phyloP scores from a whole-genome alignment of 2,888 invertebrate genomes.

The Steinernema hermaphroditum region DNA sequence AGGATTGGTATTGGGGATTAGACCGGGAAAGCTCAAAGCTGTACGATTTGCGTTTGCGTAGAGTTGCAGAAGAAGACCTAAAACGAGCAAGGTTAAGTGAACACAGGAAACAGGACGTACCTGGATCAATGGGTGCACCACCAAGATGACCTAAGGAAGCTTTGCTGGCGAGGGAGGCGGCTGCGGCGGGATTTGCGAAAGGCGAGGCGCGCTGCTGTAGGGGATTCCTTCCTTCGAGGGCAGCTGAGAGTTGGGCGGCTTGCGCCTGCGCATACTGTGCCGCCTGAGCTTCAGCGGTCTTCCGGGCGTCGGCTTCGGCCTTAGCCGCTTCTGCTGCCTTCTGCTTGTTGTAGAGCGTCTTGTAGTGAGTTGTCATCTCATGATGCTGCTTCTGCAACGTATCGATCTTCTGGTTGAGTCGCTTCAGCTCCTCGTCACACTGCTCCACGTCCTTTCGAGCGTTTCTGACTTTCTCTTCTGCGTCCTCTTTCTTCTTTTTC shows the following conservation, averaged over 20 bases:
- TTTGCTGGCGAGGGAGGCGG: slow-evolving; percentile 1
- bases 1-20: slow-evolving; percentile 1
- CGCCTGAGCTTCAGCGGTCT: background rate
- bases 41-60: background rate
- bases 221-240: background rate
- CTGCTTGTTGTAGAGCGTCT: background rate
- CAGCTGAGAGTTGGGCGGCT: background rate
- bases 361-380: slow-evolving; percentile 3
- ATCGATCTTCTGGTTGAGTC: background rate
- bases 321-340: slow-evolving; percentile 6
- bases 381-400: slow-evolving; percentile 22
- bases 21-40: background rate
- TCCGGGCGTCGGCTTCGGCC: background rate
- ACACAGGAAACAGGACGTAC: background rate
- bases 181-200: background rate
- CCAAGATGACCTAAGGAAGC: background rate
- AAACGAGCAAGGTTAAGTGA: background rate
- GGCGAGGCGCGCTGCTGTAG: background rate
- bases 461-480: slow-evolving; percentile 10
- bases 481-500: slow-evolving; percentile 19
- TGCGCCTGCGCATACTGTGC: background rate
- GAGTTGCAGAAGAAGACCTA: background rate
- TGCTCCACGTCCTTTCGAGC: background rate
- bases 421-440: slow-evolving; percentile 13
- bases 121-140: background rate